Base-by-base conservation (phyloP, 2,797 vertebrate genomes). In the Momotus momota region DNA sequence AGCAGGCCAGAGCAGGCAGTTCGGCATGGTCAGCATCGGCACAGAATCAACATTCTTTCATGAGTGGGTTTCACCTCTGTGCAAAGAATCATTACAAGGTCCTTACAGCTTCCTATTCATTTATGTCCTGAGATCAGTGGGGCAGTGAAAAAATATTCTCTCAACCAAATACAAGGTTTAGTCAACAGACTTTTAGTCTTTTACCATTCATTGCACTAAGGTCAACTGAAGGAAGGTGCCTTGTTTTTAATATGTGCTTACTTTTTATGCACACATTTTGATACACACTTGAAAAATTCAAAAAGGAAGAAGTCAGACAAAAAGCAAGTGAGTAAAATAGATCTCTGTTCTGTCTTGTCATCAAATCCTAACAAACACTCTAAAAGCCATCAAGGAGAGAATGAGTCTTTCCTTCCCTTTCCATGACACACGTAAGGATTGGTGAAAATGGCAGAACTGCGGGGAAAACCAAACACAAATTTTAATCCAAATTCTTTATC, bases 11-110 rank as follows among this genome's bases (percentile, higher is more conserved):
- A 66, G 43, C 25, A 61, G 46, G 62, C 4, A 1, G 9, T 15
- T 18, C n/a, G 58, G 31, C 75, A 3, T 33, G 62, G 41, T 27
- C 71, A 21, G 49, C 33, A n/a, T 4, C 0, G 0, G 14, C 16
- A 2, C 27, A 48, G 48, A 79, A 58, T 5, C 10, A 75, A 25
- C 45, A 5, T 40, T 72, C n/a, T 62, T 51, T 29, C 73, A 81
- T 49, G 57, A 33, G 62, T 15, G 43, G 26, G 48, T 61, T 82
- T 67, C 49, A 46, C 4, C 72, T 43, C 35, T 22, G 19, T 16
- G 21, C 49, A 91, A 17, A 86, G 23, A 89, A 54, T 25, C 14
- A 10, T 38, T 51, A 48, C 5, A 48, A 81, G 51, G 52, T 38
- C n/a, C 31, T 70, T 58, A 43, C 6, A 89, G 33, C 23, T 75